Evolutionary conservation across 2,888 invertebrate species (phyloP).

Genomic region (Ellobium chinense): DNA sequence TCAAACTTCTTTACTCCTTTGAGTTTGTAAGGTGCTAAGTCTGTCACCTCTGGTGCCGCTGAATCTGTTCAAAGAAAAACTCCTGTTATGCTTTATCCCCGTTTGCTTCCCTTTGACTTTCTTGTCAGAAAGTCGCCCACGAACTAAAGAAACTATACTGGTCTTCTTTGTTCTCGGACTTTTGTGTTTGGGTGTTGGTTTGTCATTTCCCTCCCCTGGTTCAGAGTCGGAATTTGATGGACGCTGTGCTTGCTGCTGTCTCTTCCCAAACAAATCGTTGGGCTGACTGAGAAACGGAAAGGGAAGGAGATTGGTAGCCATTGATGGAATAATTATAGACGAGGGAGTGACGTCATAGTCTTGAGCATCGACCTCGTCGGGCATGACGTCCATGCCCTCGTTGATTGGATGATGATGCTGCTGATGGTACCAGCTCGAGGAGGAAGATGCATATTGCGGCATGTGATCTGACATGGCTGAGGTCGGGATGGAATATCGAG

Average conservation of each 20-base stretch:
- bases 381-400: not conserved
- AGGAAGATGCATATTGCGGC: not conserved
- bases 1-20: conserved; percentile 37
- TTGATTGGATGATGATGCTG: not conserved
- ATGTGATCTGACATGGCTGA: not conserved
- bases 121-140: conserved; percentile 38
- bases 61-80: conserved; percentile 33
- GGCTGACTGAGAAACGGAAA: conserved; percentile 19
- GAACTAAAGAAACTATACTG: conserved; percentile 33
- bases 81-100: conserved; percentile 28
- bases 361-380: not conserved
- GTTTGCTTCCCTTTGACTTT: conserved; percentile 16
- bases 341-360: not conserved
- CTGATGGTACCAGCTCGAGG: not conserved
- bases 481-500: not conserved
- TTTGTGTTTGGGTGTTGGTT: not conserved
- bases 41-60: not conserved
- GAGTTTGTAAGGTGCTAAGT: conserved; percentile 4
- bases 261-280: not conserved
- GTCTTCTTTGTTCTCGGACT: conserved; percentile 17
- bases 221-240: not conserved
- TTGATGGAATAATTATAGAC: conserved; percentile 28
- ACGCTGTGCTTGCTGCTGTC: not conserved
- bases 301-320: conserved; percentile 39
- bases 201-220: not conserved